phyloP scores from a whole-genome alignment of 37 sponge, comb jelly and placozoan species.

The Hormiphora californensis region DNA sequence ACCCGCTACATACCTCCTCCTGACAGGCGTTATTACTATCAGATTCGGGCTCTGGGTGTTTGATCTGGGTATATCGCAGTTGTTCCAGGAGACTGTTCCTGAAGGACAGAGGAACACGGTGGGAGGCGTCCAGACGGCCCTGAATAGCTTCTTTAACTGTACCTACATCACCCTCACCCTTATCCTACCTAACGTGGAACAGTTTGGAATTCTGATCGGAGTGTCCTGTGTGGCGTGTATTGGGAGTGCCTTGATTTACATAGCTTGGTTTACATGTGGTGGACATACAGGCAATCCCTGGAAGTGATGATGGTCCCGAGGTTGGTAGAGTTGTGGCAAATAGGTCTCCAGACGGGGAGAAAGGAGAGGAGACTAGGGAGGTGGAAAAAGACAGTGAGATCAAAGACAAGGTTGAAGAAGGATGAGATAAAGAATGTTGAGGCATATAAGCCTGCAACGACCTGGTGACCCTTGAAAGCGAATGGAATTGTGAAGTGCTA shows the following conservation, averaged over 20 bases:
- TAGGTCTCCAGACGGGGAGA: too few relatives aligned
- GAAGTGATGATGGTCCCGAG: too few relatives aligned
- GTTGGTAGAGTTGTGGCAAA: too few relatives aligned
- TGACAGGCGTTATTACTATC: conserved; percentile 68
- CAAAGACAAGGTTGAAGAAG: background rate
- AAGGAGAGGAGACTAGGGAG: background rate
- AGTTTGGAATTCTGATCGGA: conserved; percentile 70
- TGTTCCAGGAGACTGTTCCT: conserved; percentile 75
- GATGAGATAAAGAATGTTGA: background rate
- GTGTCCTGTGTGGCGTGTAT: conserved; percentile 64
- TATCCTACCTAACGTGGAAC: conserved; percentile 64
- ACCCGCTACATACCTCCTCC: conserved; percentile 40
- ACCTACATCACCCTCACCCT: conserved; percentile 79
- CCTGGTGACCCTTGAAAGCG: too few relatives aligned
- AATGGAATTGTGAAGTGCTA: too few relatives aligned
- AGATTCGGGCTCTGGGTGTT: conserved; percentile 91
- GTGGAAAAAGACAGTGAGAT: background rate
- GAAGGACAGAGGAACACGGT: conserved; percentile 83
- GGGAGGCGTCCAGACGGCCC: conserved; percentile 83
- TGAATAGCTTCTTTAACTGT: conserved; percentile 88
- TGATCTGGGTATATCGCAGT: conserved; percentile 79
- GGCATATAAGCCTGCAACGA: background rate
- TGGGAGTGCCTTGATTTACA: background rate
- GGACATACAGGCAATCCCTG: too few relatives aligned
- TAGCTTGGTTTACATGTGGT: conserved; percentile 1